phyloP scores from a whole-genome alignment of 2,113 vertebrate species.

The Edolisoma coerulescens region DNA sequence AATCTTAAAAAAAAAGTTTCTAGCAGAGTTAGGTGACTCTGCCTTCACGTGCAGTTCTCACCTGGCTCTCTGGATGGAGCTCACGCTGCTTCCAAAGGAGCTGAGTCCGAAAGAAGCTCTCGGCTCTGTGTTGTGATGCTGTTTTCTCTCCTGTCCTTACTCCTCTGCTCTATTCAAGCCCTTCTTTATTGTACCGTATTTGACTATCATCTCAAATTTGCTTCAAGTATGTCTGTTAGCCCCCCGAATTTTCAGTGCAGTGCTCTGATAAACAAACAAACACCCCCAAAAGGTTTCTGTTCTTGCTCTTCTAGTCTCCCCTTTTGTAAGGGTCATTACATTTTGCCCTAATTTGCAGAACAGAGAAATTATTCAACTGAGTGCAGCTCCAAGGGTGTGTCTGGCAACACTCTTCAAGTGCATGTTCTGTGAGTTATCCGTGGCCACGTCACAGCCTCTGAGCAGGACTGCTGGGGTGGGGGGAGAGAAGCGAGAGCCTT shows the following conservation, averaged over 20 bases:
- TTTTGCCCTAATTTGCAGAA: slow-evolving; percentile 8
- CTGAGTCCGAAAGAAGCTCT: neutral
- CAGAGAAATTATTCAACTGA: slow-evolving; percentile 8
- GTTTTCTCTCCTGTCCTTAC: neutral
- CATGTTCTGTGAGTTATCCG: neutral
- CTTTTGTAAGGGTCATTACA: neutral
- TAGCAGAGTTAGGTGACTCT: neutral
- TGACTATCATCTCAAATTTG: slow-evolving; percentile 45
- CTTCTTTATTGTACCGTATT: slow-evolving; percentile 33
- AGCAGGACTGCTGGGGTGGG: neutral
- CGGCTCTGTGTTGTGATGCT: neutral
- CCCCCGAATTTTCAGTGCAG: neutral
- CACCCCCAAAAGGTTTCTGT: neutral
- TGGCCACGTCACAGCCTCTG: slow-evolving; percentile 21
- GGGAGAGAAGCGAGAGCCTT: neutral
- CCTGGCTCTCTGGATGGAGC: slow-evolving; percentile 76
- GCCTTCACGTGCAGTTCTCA: slow-evolving; percentile 42
- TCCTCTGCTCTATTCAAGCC: slow-evolving; percentile 9
- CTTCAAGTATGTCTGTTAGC: slow-evolving; percentile 17
- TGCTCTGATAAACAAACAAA: neutral
- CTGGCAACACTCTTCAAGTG: slow-evolving; percentile 7
- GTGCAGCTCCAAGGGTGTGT: neutral
- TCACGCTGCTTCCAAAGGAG: slow-evolving; percentile 64
- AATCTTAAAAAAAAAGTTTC: neutral
- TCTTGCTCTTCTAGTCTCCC: neutral